Conservation (phyloP, 2,888 invertebrate genomes). For the Heteropelma amictum region DNA sequence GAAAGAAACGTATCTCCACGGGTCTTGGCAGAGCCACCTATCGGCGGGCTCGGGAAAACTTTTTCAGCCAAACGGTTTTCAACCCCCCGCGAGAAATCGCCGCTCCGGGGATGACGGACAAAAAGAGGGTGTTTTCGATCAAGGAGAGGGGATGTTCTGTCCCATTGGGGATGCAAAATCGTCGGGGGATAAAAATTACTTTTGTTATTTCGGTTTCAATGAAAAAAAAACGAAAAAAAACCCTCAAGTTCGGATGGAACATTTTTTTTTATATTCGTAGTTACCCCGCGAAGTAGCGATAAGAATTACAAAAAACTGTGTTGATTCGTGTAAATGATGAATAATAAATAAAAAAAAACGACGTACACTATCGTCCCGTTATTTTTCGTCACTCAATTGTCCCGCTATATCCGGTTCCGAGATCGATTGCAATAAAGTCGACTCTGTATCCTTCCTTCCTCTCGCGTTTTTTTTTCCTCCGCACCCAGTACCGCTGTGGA, state of each 20-base stretch:
- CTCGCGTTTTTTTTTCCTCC: no score
- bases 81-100: conserved; percentile 22
- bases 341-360: neutral
- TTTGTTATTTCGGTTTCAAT: neutral
- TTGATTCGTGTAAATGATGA: neutral
- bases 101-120: neutral
- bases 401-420: neutral
- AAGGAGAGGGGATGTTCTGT: conserved; percentile 30
- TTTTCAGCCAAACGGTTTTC: conserved; percentile 23
- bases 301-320: neutral
- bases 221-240: no score
- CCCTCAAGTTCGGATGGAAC: no score
- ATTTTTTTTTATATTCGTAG: no score
- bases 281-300: no score
- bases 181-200: conserved; percentile 39
- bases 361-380: no score
- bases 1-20: conserved; percentile 42
- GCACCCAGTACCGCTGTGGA: no score
- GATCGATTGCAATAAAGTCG: conserved; percentile 5
- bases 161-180: no score
- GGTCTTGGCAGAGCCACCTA: conserved; percentile 66
- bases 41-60: conserved; percentile 62
- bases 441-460: neutral
- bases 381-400: no score
- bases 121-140: conserved; percentile 46